Conservation (phyloP, 2,888 invertebrate species). For the Trilocha varians region DNA sequence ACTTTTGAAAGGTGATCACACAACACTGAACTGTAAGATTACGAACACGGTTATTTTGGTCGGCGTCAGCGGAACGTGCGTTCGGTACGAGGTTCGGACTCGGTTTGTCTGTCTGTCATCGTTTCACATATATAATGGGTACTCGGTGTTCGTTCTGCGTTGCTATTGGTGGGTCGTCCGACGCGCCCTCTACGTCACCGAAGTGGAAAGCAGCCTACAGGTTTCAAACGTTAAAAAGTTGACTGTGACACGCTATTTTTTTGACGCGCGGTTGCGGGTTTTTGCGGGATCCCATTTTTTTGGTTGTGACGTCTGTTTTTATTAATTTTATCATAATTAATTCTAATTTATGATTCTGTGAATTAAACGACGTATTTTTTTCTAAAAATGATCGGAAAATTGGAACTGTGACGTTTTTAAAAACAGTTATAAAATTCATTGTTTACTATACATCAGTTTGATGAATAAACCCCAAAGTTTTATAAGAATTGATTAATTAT, state of each 20-base stretch:
- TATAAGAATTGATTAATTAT: no score
- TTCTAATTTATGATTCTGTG: no score
- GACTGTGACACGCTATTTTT: background rate
- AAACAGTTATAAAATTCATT: no score
- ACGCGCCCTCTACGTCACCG: constrained; percentile 49
- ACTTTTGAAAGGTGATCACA: background rate
- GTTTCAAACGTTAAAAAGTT: background rate
- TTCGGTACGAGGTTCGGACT: constrained; percentile 31
- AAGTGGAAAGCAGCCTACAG: background rate
- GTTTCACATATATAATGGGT: constrained; percentile 55
- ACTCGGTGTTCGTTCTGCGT: constrained; percentile 20
- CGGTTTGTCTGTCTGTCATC: constrained; percentile 42
- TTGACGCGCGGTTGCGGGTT: no score
- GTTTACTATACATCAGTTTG: no score
- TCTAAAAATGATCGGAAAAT: no score
- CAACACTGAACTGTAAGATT: background rate
- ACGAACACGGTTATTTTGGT: background rate
- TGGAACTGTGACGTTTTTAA: no score
- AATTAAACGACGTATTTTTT: no score
- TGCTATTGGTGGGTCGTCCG: constrained; percentile 41
- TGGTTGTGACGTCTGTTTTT: no score
- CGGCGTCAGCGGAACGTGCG: constrained; percentile 33
- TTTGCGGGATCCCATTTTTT: no score
- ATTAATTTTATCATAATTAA: no score
- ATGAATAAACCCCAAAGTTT: no score